Base-by-base conservation (phyloP, 2,888 invertebrate species). In the Epirrita christyi region DNA sequence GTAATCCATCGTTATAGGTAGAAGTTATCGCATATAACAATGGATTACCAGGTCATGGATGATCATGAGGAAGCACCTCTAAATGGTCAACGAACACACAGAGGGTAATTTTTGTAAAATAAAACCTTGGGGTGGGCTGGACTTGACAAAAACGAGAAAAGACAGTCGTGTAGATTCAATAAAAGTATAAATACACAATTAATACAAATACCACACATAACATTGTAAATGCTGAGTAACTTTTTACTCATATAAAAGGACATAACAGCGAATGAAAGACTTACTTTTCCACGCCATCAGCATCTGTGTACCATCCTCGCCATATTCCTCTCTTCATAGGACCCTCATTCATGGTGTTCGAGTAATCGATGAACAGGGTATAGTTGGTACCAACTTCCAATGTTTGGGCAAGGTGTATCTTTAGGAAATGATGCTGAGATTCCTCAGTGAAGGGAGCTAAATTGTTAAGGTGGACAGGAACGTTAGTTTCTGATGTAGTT, bases 341-440 rank as follows among this genome's bases (percentile, higher is more conserved):
- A 1, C 92, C 92, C 34, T 85, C 88, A 59, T 92, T 92, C 93
- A 94, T 93, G 0, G 83, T 75, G 47, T 89, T 93, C 0, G 75
- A 81, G 55, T 93, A 94, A 1, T 78, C 73, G 52, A 93, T 90
- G 7, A 70, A 76, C 2, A 94, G 61, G 0, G 85, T 83, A 54
- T 94, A 94, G 1, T 80, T 75, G 0, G 55, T 68, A 0, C 75
- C 73, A 4, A 69, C 66, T 2, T 38, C 58, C 36, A 94, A 67
- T 0, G 73, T 14, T 6, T 78, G 41, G 0, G 63, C 63, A 5
- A 93, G 60, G 27, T 85, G 85, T 0, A 93, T 77, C 41, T 73
- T 88, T 6, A 90, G 70, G 59, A 92, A 92, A 62, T 92, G 91
- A 63, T 89, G 93, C 59, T 87, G 77, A 0, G 85, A 85, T 15